Evolutionary conservation across 2,113 vertebrate genomes (phyloP).

Genomic region (Riparia riparia): DNA sequence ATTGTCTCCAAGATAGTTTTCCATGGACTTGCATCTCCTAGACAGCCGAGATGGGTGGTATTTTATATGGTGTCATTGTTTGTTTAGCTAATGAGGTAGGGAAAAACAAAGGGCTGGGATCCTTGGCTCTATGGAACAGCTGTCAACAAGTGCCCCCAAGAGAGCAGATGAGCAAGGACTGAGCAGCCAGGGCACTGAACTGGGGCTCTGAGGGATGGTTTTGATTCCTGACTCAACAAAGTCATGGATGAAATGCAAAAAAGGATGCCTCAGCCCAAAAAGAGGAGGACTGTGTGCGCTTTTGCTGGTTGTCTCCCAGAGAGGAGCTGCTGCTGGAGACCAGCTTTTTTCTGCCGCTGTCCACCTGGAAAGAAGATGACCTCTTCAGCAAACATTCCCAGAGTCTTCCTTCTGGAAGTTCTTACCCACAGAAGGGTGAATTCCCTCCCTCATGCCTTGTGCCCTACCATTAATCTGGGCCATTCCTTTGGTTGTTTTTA

Average conservation of each 20-base stretch:
- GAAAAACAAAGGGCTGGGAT: not conserved
- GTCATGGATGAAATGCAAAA: not conserved
- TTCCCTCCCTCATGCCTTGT: not conserved
- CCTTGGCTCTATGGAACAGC: not conserved
- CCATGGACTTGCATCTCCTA: not conserved
- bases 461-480: not conserved
- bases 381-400: not conserved
- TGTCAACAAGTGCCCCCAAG: constrained; percentile 1
- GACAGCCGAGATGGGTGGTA: not conserved
- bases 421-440: not conserved
- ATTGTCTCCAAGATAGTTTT: not conserved
- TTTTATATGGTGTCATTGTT: constrained; percentile 55
- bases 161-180: not conserved
- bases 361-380: not conserved
- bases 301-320: not conserved
- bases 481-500: not conserved
- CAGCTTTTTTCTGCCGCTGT: not conserved
- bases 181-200: not conserved
- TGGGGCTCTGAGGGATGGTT: not conserved
- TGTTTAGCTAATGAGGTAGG: constrained; percentile 50
- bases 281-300: not conserved
- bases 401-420: not conserved
- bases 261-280: not conserved
- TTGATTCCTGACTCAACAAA: not conserved
- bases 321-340: not conserved